phyloP scores from a whole-genome alignment of 2,113 vertebrate genomes.

The Dicaeum eximium region DNA sequence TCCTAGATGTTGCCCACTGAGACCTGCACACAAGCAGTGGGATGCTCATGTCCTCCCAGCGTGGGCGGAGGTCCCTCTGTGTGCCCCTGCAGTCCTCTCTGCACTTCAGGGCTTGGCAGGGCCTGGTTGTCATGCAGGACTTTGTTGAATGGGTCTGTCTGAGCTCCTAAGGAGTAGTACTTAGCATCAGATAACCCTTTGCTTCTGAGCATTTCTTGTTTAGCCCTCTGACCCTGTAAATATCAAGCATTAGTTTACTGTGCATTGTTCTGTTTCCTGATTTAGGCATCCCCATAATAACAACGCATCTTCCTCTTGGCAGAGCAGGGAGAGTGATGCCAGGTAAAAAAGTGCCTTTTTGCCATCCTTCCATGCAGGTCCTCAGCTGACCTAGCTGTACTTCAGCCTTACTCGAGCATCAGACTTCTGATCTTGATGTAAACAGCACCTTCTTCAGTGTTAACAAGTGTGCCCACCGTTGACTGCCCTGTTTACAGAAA shows the following conservation, averaged over 20 bases:
- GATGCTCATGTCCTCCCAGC: background rate
- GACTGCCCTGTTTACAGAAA: background rate
- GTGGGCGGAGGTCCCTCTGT: background rate
- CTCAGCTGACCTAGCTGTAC: background rate
- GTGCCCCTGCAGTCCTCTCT: background rate
- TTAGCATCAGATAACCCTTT: background rate
- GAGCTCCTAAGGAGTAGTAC: background rate
- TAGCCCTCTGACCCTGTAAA: background rate
- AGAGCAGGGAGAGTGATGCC: background rate
- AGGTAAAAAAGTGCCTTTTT: background rate
- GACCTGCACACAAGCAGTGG: background rate
- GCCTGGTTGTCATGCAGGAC: rapidly evolving
- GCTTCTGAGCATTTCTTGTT: background rate
- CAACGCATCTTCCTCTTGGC: background rate
- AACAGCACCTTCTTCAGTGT: background rate
- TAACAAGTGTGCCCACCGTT: background rate
- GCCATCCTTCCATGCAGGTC: background rate
- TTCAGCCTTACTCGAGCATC: background rate
- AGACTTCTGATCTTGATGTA: background rate
- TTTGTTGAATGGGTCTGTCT: background rate
- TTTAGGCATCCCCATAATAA: background rate
- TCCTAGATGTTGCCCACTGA: background rate
- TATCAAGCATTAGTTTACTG: background rate
- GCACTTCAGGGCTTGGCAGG: background rate
- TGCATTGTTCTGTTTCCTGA: background rate